Evolutionary conservation across 2,113 vertebrate genomes (phyloP), one percentile per base, ranked within the genome.

Genomic region (Atractosteus spatula): DNA sequence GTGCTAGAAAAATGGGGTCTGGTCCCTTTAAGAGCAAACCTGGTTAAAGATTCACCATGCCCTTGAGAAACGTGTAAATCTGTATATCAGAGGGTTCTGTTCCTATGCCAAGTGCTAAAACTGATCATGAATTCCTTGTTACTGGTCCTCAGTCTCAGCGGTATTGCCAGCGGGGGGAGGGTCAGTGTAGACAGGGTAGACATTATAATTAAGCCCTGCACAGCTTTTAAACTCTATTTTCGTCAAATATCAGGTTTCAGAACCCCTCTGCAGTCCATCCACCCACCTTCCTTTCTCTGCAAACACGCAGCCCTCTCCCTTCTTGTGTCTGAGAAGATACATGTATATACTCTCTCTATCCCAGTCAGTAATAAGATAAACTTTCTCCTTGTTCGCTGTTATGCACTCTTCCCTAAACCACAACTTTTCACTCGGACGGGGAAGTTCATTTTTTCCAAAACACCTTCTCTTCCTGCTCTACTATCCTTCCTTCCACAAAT

Each of bases 51-150:
- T 82, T 82, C 79, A 73, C 74, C 72, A 69, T 79, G 71, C 85
- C 83, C 86, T 79, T 72, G 86, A 85, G 88, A 83, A 65, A 76
- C 73, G 80, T 65, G 75, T 80, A 88, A 88, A 90, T 89, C 85
- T 83, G 78, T 85, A 78, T 83, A 80, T 92, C 86, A 78, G 82
- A 82, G 86, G 84, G 85, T 85, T 85, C 78, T 79, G 78, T 78
- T 81, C 77, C 75, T 62, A 78, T 83, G 84, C 82, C 80, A 84
- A 84, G 82, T 75, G 77, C 84, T 86, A 75, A 83, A 81, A 82
- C 79, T 80, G 77, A 84, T 84, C 77, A 78, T 78, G 65, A 78
- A 78, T 80, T 82, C 80, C 79, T 77, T 70, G 68, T 82, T 74
- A 74, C 77, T 79, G 72, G 66, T 76, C 71, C 72, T 44, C 77